Base-by-base conservation (phyloP, 1,140 invertebrate species). In the Sycophila sp. region DNA sequence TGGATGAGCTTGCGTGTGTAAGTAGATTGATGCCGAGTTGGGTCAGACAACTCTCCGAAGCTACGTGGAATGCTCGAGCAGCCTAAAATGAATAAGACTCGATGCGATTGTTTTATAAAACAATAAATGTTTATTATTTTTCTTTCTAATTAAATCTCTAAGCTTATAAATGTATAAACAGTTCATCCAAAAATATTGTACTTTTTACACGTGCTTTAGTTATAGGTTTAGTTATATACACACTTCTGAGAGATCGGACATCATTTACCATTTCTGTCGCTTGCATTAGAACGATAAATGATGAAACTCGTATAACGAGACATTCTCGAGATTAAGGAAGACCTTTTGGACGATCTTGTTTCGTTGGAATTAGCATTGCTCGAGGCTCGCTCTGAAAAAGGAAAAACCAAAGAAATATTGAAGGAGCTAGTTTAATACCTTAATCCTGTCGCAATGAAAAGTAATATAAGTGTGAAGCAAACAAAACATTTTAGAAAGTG, bases 251-350 rank as follows among this genome's bases (percentile, higher is more conserved):
- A 15, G n/a, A 45, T 19, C 32, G 11, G 30, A 47, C 66, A 36
- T 75, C 38, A 78, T 75, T 66, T 75, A 11, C 63, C 45, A n/a
- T 71, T 75, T 22, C 75, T 76, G 11, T 76, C 74, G 71, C 75
- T 77, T 36, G 59, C 71, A 53, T 38, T 66, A 2, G 73, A 73
- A 26, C 74, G 72, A 51, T 76, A 71, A 28, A 76, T 76, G 47
- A 75, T 75, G 40, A 78, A 75, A 67, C 73, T 77, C 0, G 75
- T 69, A 28, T 75, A 78, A 11, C 74, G 73, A 19, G 78, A 75
- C 30, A 79, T 76, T 73, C 78, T 78, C 13, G 78, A 80, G 47
- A 83, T 79, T 28, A 83, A 76, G 17, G 82, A 80, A 17, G 78
- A 80, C 66, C 76, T 81, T 65, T 80, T 78, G 4, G 81, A 82